phyloP scores from a whole-genome alignment of 2,888 invertebrate genomes.

The Lissocephala sabroskyi region DNA sequence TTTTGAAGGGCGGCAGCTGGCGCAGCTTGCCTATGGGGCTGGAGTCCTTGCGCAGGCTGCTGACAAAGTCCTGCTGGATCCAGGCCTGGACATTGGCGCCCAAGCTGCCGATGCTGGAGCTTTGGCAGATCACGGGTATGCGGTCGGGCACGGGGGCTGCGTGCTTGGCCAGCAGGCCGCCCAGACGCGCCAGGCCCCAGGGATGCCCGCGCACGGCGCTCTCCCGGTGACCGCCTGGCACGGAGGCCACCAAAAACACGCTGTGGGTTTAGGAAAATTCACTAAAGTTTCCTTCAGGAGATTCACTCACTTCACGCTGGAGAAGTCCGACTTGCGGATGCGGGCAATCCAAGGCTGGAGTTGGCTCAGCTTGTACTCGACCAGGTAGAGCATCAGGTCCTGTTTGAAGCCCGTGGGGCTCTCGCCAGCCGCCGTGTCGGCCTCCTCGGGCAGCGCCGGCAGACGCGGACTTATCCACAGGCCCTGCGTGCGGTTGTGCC shows the following conservation, averaged over 20 bases:
- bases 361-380: slow-evolving; percentile 80
- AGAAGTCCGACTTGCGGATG: slow-evolving; percentile 86
- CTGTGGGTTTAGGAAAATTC: slow-evolving; percentile 73
- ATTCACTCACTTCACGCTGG: slow-evolving; percentile 80
- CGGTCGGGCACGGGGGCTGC: slow-evolving; percentile 75
- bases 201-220: slow-evolving; percentile 70
- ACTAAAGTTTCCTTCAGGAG: neutral
- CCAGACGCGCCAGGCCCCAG: slow-evolving; percentile 79
- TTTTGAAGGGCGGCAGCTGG: slow-evolving; percentile 75
- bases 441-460: slow-evolving; percentile 76
- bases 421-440: slow-evolving; percentile 78
- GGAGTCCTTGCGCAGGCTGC: slow-evolving; percentile 76
- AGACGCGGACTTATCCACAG: slow-evolving; percentile 92
- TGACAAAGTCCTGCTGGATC: slow-evolving; percentile 84
- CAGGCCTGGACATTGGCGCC: slow-evolving; percentile 82
- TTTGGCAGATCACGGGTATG: slow-evolving; percentile 87
- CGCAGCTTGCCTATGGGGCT: slow-evolving; percentile 73
- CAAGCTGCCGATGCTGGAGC: slow-evolving; percentile 91
- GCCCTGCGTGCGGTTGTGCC: slow-evolving; percentile 96
- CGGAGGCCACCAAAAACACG: slow-evolving; percentile 88
- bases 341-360: slow-evolving; percentile 82
- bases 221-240: slow-evolving; percentile 86
- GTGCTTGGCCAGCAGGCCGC: slow-evolving; percentile 78
- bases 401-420: slow-evolving; percentile 88
- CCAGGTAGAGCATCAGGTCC: slow-evolving; percentile 83